Evolutionary conservation across 2,113 vertebrate genomes (phyloP), one percentile per base, ranked within the genome.

Genomic region (Chrysochloris asiatica): DNA sequence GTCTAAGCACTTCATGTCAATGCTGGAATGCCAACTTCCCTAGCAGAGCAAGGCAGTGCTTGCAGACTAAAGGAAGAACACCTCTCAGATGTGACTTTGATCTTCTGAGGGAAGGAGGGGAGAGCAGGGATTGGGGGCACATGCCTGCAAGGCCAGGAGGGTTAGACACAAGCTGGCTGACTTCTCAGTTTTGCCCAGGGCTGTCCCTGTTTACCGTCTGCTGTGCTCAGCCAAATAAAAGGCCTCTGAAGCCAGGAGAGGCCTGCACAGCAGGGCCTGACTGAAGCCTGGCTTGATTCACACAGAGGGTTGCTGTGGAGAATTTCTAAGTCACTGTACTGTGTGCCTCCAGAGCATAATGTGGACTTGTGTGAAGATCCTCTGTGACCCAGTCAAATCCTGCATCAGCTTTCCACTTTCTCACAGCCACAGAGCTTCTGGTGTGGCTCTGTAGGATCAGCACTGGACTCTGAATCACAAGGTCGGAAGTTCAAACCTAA

Each of bases 171-270:
- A 89, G 67, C 77, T 12, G 33, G 47, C 59, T 10, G 22, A 11
- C 47, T 16, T 56, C 47, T 8, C 72, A 21, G 30, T 43, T 47
- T 67, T 45, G 48, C 52, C 33, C 19, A 4, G 33, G 54, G 26
- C 84, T 17, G 54, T 48, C 19, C 52, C 52, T 90, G 56, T 85
- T 92, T 73, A 65, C 79, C 93, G 83, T 80, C 38, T 67, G 71
- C 67, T 54, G 43, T 13, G 28, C 65, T 81, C 16, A 4, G 80
- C 59, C 76, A n/a, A 83, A 81, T 88, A 38, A 89, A 93, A 90
- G 84, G 48, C 50, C 73, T 77, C 82, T 83, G 81, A 87, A 56
- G 43, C 36, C 28, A n/a, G 38, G 45, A 24, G 73, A 59, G 50
- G 73, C 38, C 48, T 17, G 13, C 86, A 1, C 6, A 28, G 33